A percentile compares a stretch with the other conserved stretches of the same genome.
Evolutionary conservation across 2,797 vertebrate species (phyloP).

Genomic region (Erethizon dorsatum): DNA sequence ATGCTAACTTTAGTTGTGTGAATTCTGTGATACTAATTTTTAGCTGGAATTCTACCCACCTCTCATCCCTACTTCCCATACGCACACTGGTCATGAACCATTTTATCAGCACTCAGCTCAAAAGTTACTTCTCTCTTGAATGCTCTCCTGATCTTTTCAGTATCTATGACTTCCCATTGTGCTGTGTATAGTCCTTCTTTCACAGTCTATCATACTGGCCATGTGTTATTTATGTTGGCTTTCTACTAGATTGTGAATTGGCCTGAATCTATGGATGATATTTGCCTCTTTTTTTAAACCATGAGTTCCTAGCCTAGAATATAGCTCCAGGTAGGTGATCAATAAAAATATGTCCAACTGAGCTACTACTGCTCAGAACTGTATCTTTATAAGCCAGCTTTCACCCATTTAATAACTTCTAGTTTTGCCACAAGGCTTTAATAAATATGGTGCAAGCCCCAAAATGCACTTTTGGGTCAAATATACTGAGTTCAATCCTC

Average conservation of each 20-base stretch:
- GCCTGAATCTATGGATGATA: constrained; percentile 31
- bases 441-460: constrained; percentile 84
- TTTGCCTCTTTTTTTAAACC: constrained; percentile 29
- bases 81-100: neutral
- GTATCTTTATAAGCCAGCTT: constrained; percentile 81
- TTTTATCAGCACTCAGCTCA: neutral
- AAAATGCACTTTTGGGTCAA: constrained; percentile 85
- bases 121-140: neutral
- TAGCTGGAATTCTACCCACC: neutral
- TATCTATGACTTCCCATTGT: neutral
- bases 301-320: constrained; percentile 20
- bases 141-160: neutral
- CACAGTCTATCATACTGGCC: neutral
- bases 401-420: constrained; percentile 83
- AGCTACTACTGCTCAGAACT: constrained; percentile 72
- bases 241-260: neutral
- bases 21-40: neutral
- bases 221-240: constrained; percentile 3
- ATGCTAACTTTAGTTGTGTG: neutral
- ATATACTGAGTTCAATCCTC: constrained; percentile 86
- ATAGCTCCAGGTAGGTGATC: constrained; percentile 75
- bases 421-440: constrained; percentile 84
- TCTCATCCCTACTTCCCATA: fast-evolving
- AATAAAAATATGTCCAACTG: constrained; percentile 67
- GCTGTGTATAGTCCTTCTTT: neutral